phyloP scores from a whole-genome alignment of 2,888 invertebrate species.

The Ormyrus thymus region DNA sequence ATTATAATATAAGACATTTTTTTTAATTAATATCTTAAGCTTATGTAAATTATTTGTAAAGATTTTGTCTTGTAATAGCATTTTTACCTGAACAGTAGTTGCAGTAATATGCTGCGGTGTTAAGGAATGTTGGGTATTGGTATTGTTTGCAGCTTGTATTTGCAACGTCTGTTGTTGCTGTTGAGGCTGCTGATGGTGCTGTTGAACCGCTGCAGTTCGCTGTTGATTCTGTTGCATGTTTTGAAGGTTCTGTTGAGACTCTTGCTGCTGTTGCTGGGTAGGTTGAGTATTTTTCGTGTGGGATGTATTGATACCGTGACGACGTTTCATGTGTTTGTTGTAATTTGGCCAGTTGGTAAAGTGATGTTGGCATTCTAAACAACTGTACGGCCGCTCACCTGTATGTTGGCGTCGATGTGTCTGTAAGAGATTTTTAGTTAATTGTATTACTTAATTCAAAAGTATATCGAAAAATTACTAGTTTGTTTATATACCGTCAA shows the following conservation, averaged over 20 bases:
- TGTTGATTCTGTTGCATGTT: conserved; percentile 11
- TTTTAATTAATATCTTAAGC: background rate
- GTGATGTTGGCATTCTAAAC: conserved; percentile 83
- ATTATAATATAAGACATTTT: no score
- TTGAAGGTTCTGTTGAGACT: conserved; percentile 56
- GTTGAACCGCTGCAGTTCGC: background rate
- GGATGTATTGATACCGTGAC: conserved; percentile 81
- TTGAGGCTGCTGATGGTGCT: conserved; percentile 57
- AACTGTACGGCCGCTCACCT: conserved; percentile 83
- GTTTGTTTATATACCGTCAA: conserved; percentile 76
- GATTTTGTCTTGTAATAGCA: conserved; percentile 34
- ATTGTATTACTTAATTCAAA: background rate
- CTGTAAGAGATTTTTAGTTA: conserved; percentile 62
- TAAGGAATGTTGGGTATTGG: conserved; percentile 51
- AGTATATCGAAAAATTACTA: background rate
- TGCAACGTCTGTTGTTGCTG: conserved; percentile 51
- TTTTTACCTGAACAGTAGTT: conserved; percentile 51
- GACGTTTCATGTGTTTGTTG: conserved; percentile 87
- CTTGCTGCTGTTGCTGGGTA: conserved; percentile 61
- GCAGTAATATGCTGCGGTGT: conserved; percentile 55
- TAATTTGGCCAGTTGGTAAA: conserved; percentile 91
- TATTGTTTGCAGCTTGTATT: conserved; percentile 27
- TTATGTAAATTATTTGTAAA: background rate
- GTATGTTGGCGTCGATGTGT: conserved; percentile 84
- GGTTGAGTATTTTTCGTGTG: conserved; percentile 71